Conservation (phyloP, 2,888 invertebrate genomes). For the Polyommatus icarus region DNA sequence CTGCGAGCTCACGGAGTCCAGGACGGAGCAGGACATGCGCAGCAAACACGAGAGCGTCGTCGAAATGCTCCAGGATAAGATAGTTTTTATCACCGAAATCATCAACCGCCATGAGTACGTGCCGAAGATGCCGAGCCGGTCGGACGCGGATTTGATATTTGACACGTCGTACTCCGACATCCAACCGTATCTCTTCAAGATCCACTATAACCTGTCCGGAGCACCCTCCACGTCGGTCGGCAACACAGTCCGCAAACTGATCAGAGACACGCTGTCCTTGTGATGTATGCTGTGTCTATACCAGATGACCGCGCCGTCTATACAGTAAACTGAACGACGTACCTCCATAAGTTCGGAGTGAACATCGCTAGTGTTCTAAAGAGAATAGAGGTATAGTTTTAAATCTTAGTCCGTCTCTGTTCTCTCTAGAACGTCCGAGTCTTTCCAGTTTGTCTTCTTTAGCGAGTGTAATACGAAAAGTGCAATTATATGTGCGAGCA, state of each 20-base stretch:
- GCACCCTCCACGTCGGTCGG: slow-evolving; percentile 90
- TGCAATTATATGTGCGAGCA: slow-evolving; percentile 42
- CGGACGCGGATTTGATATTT: slow-evolving; percentile 95
- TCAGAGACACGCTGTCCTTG: slow-evolving; percentile 91
- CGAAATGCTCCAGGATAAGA: slow-evolving; percentile 94
- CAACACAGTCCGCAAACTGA: slow-evolving; percentile 93
- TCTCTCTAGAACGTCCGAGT: neutral
- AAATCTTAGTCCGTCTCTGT: neutral
- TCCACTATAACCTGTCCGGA: slow-evolving; percentile 90
- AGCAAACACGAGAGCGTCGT: slow-evolving; percentile 93
- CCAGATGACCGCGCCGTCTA: slow-evolving; percentile 28
- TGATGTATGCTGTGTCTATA: slow-evolving; percentile 67
- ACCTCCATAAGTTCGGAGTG: neutral
- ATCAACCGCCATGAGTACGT: slow-evolving; percentile 98
- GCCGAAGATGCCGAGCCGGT: slow-evolving; percentile 96
- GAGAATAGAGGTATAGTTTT: slow-evolving; percentile 21
- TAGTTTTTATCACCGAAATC: slow-evolving; percentile 95
- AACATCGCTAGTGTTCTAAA: slow-evolving; percentile 5
- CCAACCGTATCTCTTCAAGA: slow-evolving; percentile 97
- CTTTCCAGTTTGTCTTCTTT: slow-evolving; percentile 20
- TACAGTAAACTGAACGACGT: slow-evolving; percentile 4
- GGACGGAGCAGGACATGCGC: slow-evolving; percentile 93
- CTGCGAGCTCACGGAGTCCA: slow-evolving; percentile 91
- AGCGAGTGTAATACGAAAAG: slow-evolving; percentile 34
- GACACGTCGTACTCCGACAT: slow-evolving; percentile 96